Evolutionary conservation across 2,113 vertebrate species (phyloP), one percentile per base, ranked within the genome.

Genomic region (Festucalex cinctus): DNA sequence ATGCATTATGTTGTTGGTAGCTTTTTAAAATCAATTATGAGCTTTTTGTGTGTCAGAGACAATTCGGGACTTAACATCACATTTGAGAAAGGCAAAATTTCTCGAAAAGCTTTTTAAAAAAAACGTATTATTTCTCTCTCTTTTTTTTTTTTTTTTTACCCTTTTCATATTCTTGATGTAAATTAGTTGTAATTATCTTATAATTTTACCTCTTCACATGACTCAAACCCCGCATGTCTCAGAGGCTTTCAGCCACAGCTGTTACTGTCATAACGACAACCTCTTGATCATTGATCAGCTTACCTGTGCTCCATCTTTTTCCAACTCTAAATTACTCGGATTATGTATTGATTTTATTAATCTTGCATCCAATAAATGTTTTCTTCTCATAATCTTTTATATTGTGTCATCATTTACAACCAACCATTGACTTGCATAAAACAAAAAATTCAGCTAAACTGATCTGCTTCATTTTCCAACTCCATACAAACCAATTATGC

Each of bases 291-390:
- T 10, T n/a, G 12, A 41, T 14, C 35, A 39, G 10, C 58, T 61
- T 13, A 61, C 57, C 17, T 20, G 16, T 59, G 17, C n/a, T 20
- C 58, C 36, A 39, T 9, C 58, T 61, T 59, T 39, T 39, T 39
- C 14, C 32, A 59, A 35, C 57, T 58, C 28, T 19, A 35, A 36
- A 58, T 58, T 3, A 35, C 28, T n/a, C 39, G 57, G 9, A 54
- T 61, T 4, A 22, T 61, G 20, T 61, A 12, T 61, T 39, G 10
- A 9, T 41, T 61, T 61, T 39, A 61, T 10, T 61, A 13, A 39
- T 61, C 58, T 61, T 41, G 22, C 3, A 22, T 24, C 9, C 22
- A 61, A 61, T 61, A 61, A 61, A 61, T n/a, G 19, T 61, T 61
- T 61, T 22, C 57, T 19, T 37, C 57, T 60, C 9, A n/a, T 39